Evolutionary conservation across 2,113 vertebrate species (phyloP).

Genomic region (Tragelaphus scriptus): DNA sequence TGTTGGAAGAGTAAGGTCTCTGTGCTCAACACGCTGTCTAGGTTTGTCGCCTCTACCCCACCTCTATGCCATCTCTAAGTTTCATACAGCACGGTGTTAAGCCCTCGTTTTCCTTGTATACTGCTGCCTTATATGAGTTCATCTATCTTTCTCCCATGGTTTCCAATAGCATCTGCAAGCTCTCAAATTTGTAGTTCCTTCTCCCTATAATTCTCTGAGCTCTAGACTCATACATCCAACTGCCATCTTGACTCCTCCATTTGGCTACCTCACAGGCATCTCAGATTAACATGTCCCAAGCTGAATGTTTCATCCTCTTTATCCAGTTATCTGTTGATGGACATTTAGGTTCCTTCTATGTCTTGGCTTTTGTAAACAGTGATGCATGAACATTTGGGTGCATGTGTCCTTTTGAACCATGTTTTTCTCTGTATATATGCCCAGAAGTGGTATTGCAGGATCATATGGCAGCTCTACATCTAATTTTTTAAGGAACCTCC

Average conservation of each 20-base stretch:
- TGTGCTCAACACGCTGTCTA: rapidly evolving
- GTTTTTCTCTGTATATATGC: background rate
- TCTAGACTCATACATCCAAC: background rate
- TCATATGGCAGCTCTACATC: background rate
- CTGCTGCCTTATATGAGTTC: background rate
- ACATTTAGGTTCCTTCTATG: background rate
- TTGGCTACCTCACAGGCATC: background rate
- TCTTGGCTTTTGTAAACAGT: background rate
- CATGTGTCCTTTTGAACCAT: background rate
- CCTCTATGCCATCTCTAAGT: background rate
- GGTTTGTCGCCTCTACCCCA: background rate
- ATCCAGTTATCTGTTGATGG: background rate
- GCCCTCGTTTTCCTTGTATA: background rate
- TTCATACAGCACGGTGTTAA: background rate
- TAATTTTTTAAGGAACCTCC: background rate
- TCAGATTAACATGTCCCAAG: background rate
- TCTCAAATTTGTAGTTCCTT: background rate
- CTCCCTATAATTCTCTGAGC: background rate
- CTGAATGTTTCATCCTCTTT: background rate
- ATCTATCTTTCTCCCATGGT: background rate
- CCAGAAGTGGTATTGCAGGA: background rate
- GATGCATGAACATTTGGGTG: background rate
- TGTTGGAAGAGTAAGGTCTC: background rate
- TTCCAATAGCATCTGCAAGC: background rate
- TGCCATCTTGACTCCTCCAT: background rate